Evolutionary conservation across 2,888 invertebrate genomes (phyloP).

Genomic region (Slavum lentiscoides): DNA sequence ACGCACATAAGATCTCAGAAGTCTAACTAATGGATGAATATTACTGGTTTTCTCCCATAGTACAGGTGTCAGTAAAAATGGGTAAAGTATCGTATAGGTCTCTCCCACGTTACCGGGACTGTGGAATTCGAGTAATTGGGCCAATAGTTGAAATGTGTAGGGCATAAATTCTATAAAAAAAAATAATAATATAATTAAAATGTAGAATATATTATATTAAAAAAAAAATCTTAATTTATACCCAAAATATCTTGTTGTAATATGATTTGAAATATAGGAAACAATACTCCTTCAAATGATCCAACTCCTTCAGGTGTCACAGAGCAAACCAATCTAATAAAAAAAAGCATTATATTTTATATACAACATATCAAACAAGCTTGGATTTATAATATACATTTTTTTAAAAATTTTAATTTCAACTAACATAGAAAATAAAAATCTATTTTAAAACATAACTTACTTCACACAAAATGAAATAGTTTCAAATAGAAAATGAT

Average conservation of each 20-base stretch:
- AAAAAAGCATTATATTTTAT: conserved; percentile 45
- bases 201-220: not conserved
- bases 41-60: conserved; percentile 94
- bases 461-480: conserved; percentile 85
- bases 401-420: conserved; percentile 19
- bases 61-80: conserved; percentile 84
- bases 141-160: conserved; percentile 96
- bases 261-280: conserved; percentile 94
- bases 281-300: conserved; percentile 88
- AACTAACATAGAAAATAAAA: not conserved
- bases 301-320: conserved; percentile 77
- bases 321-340: conserved; percentile 78
- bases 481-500: conserved; percentile 97
- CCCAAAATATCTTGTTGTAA: conserved; percentile 91
- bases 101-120: conserved; percentile 69
- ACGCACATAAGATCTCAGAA: conserved; percentile 83
- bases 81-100: conserved; percentile 86
- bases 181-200: not conserved
- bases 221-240: conserved; percentile 59
- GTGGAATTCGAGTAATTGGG: conserved; percentile 82
- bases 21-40: conserved; percentile 88
- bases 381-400: not conserved
- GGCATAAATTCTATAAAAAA: conserved; percentile 85
- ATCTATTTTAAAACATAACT: conserved; percentile 58
- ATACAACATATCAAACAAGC: not conserved